Conservation (phyloP, 2,113 vertebrate genomes). For the Chrysochloris asiatica region DNA sequence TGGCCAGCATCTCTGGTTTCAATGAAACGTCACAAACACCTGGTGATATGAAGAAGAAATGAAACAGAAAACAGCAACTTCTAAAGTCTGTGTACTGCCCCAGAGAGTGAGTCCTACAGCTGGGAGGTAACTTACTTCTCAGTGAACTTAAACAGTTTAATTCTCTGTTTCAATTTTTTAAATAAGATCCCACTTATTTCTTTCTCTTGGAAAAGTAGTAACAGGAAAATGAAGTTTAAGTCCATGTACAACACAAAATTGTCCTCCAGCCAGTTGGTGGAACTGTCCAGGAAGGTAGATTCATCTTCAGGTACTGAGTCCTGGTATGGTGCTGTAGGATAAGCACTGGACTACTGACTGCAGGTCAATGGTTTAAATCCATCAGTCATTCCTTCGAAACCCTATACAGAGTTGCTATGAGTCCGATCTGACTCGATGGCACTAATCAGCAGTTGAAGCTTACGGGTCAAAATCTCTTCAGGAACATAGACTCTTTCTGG, state of each 20-base stretch:
- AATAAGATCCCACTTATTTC: not conserved
- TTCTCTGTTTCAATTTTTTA: not conserved
- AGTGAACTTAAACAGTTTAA: not conserved
- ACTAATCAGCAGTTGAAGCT: not conserved
- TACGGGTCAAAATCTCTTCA: not conserved
- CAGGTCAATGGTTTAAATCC: no score
- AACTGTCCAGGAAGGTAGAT: not conserved
- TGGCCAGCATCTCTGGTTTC: not conserved
- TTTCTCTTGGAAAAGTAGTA: constrained; percentile 17
- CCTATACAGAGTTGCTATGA: no score
- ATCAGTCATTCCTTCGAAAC: no score
- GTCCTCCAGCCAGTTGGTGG: not conserved
- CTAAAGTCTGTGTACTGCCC: not conserved
- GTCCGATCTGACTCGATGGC: no score
- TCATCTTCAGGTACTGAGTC: no score
- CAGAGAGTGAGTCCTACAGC: not conserved
- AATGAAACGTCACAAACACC: not conserved
- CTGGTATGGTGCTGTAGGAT: no score
- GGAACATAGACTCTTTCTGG: not conserved
- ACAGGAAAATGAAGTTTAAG: not conserved
- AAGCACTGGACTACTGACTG: no score
- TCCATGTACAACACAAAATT: not conserved
- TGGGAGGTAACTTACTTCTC: not conserved
- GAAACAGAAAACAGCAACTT: not conserved
- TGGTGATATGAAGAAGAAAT: not conserved